Base-by-base conservation (phyloP, 1,140 invertebrate species). In the Solenopsis invicta region DNA sequence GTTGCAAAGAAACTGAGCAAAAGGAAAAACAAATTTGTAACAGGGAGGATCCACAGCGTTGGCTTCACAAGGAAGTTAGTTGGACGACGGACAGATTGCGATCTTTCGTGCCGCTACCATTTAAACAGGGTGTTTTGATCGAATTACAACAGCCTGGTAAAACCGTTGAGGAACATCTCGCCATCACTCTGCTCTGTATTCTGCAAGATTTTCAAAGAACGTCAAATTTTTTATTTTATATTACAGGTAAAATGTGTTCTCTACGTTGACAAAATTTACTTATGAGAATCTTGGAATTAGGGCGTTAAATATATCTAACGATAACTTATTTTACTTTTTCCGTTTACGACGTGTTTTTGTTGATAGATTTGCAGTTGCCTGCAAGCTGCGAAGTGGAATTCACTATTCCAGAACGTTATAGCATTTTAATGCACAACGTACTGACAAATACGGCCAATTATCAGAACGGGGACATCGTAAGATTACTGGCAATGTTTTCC, bases 131-230 rank as follows among this genome's bases (percentile, higher is more conserved):
- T 0, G 74, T 95, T 71, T 34, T 94, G 9, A 88, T 96, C 0
- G 94, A 96, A 77, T 85, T 96, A 9, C 89, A 95, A 80, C 88
- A 95, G 18, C 91, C 93, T 13, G 92, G 76, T 8, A 94, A 92
- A 92, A 18, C 74, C 8, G 88, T 81, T 34, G 93, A 94, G 18
- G 91, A 91, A 13, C 29, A 87, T n/a, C 88, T 88, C 0, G 89
- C 85, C 69, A 90, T 90, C 64, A 89, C 88, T 21, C 45, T 95
- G 69, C 56, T 95, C n/a, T 95, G 95, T 61, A 92, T 95, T 76
- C 80, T 95, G 16, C 95, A 95, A 93, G 95, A 95, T 89, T 94
- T 95, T 71, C 94, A 95, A 80, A 90, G 94, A 80, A 95, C 95
- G 2, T 94, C 93, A 5, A 95, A 95, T 88, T 94, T 95, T 37